These are phyloP conservation scores for Triplophysa tibetana DNA, from an alignment of 2,113 vertebrate genomes.

Conservation along the genomic window DNA sequence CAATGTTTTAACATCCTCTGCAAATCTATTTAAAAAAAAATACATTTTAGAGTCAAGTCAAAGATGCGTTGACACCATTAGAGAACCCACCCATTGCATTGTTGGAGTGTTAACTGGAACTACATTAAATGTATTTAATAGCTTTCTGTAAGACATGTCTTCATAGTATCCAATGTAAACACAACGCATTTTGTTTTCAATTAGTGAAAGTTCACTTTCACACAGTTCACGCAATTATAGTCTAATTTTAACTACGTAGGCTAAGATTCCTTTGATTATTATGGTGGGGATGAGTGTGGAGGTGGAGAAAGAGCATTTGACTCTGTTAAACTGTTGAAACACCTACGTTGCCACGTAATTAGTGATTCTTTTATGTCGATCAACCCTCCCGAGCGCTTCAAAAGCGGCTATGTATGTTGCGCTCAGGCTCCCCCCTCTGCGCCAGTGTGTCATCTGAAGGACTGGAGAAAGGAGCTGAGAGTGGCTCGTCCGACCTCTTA, in stretches of 20 bases:
- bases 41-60: constrained; percentile 37
- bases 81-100: neutral
- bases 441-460: constrained; percentile 75
- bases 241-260: neutral
- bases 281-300: constrained; percentile 58
- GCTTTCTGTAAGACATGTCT: too few species aligned
- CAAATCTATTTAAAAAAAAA: constrained; percentile 14
- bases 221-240: neutral
- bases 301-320: constrained; percentile 66
- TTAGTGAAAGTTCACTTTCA: neutral
- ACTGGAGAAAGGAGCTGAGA: constrained; percentile 66
- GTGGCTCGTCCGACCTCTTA: constrained; percentile 52
- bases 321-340: constrained; percentile 75
- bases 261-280: constrained; percentile 2
- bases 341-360: constrained; percentile 78
- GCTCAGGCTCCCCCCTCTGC: constrained; percentile 64
- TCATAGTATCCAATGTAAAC: too few species aligned
- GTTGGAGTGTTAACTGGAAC: neutral
- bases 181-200: too few species aligned
- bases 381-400: constrained; percentile 73
- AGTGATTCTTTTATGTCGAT: constrained; percentile 71
- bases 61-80: neutral
- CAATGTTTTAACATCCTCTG: constrained; percentile 27
- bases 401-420: constrained; percentile 66
- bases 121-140: too few species aligned